Evolutionary conservation across 2,113 vertebrate species (phyloP).

Genomic region (Aleadryas rufinucha): DNA sequence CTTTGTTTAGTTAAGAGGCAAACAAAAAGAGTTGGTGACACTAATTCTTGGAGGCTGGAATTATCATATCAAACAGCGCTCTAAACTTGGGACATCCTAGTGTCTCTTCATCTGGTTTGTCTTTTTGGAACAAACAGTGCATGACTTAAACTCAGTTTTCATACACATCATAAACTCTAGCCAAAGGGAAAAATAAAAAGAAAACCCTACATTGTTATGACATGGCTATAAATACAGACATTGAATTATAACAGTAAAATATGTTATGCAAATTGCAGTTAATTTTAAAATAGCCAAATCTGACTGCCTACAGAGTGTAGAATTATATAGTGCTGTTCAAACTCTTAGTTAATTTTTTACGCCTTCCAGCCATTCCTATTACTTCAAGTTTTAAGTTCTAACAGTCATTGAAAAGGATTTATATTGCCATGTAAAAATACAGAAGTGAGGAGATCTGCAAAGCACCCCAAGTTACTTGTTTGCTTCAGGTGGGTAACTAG

Average conservation of each 20-base stretch:
- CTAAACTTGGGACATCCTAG: slow-evolving; percentile 18
- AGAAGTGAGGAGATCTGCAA: not conserved
- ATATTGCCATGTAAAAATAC: slow-evolving; percentile 16
- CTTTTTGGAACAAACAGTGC: not conserved
- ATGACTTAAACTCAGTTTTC: slow-evolving; percentile 49
- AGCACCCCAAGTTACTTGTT: not conserved
- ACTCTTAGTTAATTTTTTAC: not conserved
- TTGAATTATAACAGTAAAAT: slow-evolving; percentile 60
- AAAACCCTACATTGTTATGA: slow-evolving; percentile 50
- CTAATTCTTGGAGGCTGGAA: slow-evolving; percentile 46
- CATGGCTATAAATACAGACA: slow-evolving; percentile 61
- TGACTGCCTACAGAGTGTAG: slow-evolving; percentile 44
- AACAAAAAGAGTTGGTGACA: not conserved
- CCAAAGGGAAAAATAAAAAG: slow-evolving; percentile 34
- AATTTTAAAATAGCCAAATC: slow-evolving; percentile 62
- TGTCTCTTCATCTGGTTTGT: slow-evolving; percentile 13
- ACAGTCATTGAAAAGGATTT: slow-evolving; percentile 31
- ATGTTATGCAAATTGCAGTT: slow-evolving; percentile 65
- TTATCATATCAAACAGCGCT: slow-evolving; percentile 23
- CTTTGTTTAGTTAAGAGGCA: not conserved
- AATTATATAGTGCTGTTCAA: not conserved
- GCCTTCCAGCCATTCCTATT: not conserved
- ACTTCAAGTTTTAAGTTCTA: slow-evolving; percentile 7
- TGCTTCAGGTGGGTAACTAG: not conserved
- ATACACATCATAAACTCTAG: slow-evolving; percentile 37